These are phyloP conservation scores for Sebastes fasciatus DNA, from an alignment of 2,113 vertebrate species.

Conservation along the genomic window DNA sequence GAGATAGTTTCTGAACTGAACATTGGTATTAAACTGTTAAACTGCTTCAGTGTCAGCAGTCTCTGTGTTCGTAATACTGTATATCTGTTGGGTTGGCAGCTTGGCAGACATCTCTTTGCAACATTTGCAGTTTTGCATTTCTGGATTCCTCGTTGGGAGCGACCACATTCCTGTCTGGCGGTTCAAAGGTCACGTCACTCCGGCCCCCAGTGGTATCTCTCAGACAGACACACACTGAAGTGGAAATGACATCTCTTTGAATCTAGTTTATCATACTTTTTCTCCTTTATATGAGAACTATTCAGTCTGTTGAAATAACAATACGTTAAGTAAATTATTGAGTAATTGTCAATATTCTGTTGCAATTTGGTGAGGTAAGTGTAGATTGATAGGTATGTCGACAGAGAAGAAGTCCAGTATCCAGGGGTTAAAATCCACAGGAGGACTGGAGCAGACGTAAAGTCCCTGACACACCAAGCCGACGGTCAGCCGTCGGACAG, in stretches of 20 bases:
- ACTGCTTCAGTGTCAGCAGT: neutral
- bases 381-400: neutral
- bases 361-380: too few relatives aligned
- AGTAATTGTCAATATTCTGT: neutral
- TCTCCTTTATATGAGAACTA: neutral
- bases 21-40: neutral
- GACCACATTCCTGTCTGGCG: slow-evolving; percentile 58
- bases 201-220: slow-evolving; percentile 34
- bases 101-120: slow-evolving; percentile 45
- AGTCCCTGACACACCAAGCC: too few relatives aligned
- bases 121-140: slow-evolving; percentile 62
- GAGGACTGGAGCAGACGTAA: neutral
- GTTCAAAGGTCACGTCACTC: slow-evolving; percentile 76
- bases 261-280: neutral
- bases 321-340: neutral
- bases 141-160: slow-evolving; percentile 58
- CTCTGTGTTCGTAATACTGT: slow-evolving; percentile 5
- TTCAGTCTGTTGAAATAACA: neutral
- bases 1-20: neutral
- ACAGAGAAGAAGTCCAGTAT: neutral
- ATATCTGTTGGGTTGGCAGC: slow-evolving; percentile 27
- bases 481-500: too few relatives aligned
- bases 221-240: slow-evolving; percentile 22
- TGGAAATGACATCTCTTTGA: slow-evolving; percentile 34
- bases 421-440: neutral